phyloP scores from a whole-genome alignment of 2,113 vertebrate genomes.

The Entelurus aequoreus region DNA sequence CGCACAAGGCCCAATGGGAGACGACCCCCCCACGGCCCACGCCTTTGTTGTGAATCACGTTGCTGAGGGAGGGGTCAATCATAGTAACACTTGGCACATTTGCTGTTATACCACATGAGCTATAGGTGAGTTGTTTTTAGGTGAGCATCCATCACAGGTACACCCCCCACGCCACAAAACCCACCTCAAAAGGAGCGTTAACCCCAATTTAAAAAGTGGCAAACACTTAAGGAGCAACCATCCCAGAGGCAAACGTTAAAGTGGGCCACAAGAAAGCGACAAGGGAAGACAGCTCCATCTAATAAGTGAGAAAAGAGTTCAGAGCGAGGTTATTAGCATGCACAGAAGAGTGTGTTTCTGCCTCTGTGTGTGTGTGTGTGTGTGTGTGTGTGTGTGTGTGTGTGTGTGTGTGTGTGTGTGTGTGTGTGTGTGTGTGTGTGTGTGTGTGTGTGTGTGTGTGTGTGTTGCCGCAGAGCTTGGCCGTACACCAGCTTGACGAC shows the following conservation, averaged over 20 bases:
- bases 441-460: conserved; percentile 18
- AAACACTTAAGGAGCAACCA: conserved; percentile 52
- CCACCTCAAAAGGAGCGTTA: conserved; percentile 45
- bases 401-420: conserved; percentile 14
- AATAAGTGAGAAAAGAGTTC: conserved; percentile 24
- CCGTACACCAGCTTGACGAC: conserved; percentile 59
- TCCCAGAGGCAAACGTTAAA: conserved; percentile 55
- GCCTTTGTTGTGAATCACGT: conserved; percentile 19
- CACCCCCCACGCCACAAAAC: conserved; percentile 17
- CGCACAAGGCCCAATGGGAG: conserved; percentile 37
- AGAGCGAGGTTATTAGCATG: conserved; percentile 27
- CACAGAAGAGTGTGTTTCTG: background rate
- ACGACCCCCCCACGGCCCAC: background rate
- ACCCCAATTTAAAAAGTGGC: conserved; percentile 58
- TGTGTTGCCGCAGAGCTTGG: conserved; percentile 52
- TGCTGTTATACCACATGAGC: conserved; percentile 9
- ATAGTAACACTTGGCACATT: background rate
- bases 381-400: conserved; percentile 31
- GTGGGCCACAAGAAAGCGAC: conserved; percentile 45
- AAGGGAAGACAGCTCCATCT: conserved; percentile 16
- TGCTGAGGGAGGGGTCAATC: conserved; percentile 8
- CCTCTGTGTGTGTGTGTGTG: conserved; percentile 9
- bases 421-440: conserved; percentile 12
- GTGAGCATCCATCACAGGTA: conserved; percentile 40
- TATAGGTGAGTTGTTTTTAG: conserved; percentile 24